These are phyloP conservation scores for Rhombomys opimus DNA, from an alignment of 2,113 vertebrate genomes.

Conservation along the genomic window DNA sequence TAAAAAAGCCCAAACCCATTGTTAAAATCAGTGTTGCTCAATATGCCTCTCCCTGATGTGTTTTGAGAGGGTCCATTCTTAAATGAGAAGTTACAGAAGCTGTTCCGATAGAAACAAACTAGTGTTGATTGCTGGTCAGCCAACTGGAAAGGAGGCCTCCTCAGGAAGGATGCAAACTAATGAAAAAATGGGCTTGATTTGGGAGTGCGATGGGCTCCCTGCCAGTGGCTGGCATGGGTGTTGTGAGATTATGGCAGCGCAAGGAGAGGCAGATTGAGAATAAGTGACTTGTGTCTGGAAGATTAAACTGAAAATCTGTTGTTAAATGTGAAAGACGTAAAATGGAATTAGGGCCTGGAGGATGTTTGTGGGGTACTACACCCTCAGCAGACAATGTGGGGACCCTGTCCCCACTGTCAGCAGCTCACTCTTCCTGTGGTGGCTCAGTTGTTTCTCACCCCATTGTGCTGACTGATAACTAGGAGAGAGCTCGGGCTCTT, in stretches of 20 bases:
- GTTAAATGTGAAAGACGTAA: constrained; percentile 88
- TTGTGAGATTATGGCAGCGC: constrained; percentile 82
- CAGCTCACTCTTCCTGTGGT: constrained; percentile 71
- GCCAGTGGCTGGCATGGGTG: constrained; percentile 85
- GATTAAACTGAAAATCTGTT: constrained; percentile 87
- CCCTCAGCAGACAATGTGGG: constrained; percentile 74
- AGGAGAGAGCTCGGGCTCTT: constrained; percentile 75
- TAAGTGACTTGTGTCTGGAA: constrained; percentile 89
- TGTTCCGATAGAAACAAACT: constrained; percentile 95
- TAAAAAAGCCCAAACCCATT: constrained; percentile 49
- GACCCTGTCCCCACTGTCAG: constrained; percentile 76
- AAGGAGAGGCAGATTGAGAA: constrained; percentile 86
- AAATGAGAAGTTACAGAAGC: constrained; percentile 92
- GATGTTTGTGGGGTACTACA: constrained; percentile 73
- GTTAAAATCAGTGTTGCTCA: constrained; percentile 70
- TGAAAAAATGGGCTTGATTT: constrained; percentile 95
- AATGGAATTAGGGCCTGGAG: constrained; percentile 85
- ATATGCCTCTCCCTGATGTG: constrained; percentile 82
- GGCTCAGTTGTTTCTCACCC: constrained; percentile 80
- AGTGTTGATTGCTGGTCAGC: constrained; percentile 95
- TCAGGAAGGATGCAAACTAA: constrained; percentile 92
- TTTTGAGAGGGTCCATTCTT: constrained; percentile 85
- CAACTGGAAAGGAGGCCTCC: constrained; percentile 95
- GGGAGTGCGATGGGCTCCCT: constrained; percentile 90
- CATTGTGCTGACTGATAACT: constrained; percentile 75